Base-by-base conservation (phyloP, 1,140 invertebrate species). In the Pogonus chalceus region DNA sequence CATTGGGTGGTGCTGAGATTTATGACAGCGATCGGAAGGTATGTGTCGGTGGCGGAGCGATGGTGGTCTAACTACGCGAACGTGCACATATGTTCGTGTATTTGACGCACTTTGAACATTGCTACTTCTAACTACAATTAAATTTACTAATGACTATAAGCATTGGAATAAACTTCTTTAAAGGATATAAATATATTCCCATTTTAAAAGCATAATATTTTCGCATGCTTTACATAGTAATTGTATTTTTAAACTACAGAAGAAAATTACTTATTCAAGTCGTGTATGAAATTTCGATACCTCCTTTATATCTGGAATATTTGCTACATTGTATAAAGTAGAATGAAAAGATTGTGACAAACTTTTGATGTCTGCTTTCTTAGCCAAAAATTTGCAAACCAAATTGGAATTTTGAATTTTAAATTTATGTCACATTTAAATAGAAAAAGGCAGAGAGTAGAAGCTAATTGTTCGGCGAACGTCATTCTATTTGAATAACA, bases 391-490 rank as follows among this genome's bases (percentile, higher is more conserved):
- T 54, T 54, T 54, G 53, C 53, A 54, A 49, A 23, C 43, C 53
- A 54, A 54, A 54, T 54, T 48, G 46, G 14, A 31, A 54, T 54
- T 54, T 54, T 54, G 43, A 54, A 54, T 49, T 54, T 48, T 49
- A 54, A 54, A 54, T 54, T 35, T 54, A 54, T 26, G 37, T 43
- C 37, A 43, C 37, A 43, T 43, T 43, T 43, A 43, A 43, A 37
- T 43, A 16, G 43, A 20, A 48, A 53, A 53, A 53, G 52, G 23
- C 20, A 47, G 18, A 20, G 37, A 23, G 23, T 22, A 21, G 4
- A 20, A 16, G 23, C 35, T 39, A 37, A 53, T 53, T 53, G 35
- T 18, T 24, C 23, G 14, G 9, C 50, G 18, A 31, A 51, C n/a
- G 20, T 4, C 18, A 18, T 7, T 43, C 37, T 43, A 43, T 43